Base-by-base conservation (phyloP, 2,113 vertebrate genomes). In the Shinisaurus crocodilurus region DNA sequence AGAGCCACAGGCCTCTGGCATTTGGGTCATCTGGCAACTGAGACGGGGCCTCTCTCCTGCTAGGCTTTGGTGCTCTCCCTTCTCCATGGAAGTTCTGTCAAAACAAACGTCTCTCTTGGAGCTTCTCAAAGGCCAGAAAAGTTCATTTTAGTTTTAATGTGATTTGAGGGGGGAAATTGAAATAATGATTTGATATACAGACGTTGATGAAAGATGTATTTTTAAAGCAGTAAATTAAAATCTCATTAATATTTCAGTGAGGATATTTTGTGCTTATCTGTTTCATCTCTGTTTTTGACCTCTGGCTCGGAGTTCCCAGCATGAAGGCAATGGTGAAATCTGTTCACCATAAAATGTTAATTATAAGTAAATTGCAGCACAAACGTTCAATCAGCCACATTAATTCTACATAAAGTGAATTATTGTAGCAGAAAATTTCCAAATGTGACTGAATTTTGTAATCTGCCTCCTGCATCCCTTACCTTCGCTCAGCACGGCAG, bases 401-500 rank as follows among this genome's bases (percentile, higher is more conserved):
- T 98, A 98, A 98, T 97, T 98, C 97, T 96, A 97, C 97, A 98
- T 97, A 98, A 98, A 98, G 97, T 97, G 96, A 98, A 98, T 98
- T 98, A 98, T 97, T 97, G 97, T 98, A 97, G 97, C 97, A 98
- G 97, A 98, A 98, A 97, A 97, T 98, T 97, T 97, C 97, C 96
- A 98, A 98, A 98, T 98, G 97, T 98, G 97, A 98, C 97, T 98
- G 96, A 97, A 98, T 97, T 98, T 96, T 97, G 95, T 97, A 97
- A 97, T 97, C 92, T 96, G 93, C 77, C 74, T 95, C 92, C 94
- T 96, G 90, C 92, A 92, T 96, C 95, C 95, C 94, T 88, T 94
- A 89, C 88, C 94, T 86, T 86, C 89, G 91, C 92, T 87, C 82
- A 72, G 95, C 93, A 94, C 91, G 85, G 85, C 57, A 86, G 91